phyloP scores from a whole-genome alignment of 2,113 vertebrate species.

The Anarhynchus alexandrinus region DNA sequence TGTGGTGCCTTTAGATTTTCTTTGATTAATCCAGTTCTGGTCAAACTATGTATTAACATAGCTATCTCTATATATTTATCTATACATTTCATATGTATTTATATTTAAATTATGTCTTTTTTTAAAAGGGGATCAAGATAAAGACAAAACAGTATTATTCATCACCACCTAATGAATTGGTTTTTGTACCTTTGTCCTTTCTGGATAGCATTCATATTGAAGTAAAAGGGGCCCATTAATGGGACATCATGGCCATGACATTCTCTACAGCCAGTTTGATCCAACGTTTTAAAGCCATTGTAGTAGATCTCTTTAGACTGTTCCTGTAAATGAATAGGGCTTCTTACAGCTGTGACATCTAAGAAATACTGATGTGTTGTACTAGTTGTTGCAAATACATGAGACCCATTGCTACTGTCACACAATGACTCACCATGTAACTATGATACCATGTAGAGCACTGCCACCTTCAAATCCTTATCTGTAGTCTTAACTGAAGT shows the following conservation, averaged over 20 bases:
- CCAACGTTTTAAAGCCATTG: not conserved
- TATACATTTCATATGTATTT: not conserved
- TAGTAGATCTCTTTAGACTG: not conserved
- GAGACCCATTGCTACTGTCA: not conserved
- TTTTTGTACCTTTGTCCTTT: constrained; percentile 2
- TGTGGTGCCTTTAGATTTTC: not conserved
- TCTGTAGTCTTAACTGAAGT: not conserved
- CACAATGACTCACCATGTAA: not conserved
- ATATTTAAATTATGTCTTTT: constrained; percentile 29
- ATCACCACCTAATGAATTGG: not conserved
- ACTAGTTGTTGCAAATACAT: not conserved
- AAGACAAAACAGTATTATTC: not conserved
- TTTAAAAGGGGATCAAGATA: constrained; percentile 39
- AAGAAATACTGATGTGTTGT: not conserved
- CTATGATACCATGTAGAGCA: not conserved
- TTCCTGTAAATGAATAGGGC: not conserved
- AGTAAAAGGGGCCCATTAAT: not conserved
- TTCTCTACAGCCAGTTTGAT: not conserved
- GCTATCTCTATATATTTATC: constrained; percentile 9
- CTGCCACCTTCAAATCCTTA: not conserved
- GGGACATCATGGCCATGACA: not conserved
- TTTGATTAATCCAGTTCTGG: not conserved
- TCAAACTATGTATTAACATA: not conserved
- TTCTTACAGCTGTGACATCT: not conserved
- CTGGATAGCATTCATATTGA: not conserved